Percentiles rank a stretch among this genome's conserved stretches.
Evolutionary conservation across 2,888 invertebrate species (phyloP).

Genomic region (Drosophila dives): DNA sequence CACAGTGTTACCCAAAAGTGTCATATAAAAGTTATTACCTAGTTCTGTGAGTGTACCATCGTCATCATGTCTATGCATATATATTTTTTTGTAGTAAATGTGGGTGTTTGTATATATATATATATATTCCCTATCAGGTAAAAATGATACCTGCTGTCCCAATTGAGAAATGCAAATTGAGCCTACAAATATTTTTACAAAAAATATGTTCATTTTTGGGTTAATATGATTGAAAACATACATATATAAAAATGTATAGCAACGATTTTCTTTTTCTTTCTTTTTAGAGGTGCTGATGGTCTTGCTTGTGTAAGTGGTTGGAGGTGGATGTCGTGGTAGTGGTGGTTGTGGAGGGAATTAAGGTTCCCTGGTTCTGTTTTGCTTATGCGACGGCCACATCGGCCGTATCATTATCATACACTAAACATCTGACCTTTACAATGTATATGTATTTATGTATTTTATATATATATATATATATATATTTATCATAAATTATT

Average conservation of each 20-base stretch:
- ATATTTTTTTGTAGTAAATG: neutral
- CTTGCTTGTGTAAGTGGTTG: conserved; percentile 19
- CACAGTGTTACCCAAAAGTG: conserved; percentile 67
- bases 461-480: neutral
- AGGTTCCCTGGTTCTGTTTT: conserved; percentile 49
- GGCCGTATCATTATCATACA: conserved; percentile 14
- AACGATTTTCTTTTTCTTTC: neutral
- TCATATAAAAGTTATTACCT: conserved; percentile 70
- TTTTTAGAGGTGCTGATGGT: conserved; percentile 35
- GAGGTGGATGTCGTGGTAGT: neutral
- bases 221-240: conserved; percentile 27
- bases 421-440: conserved; percentile 43
- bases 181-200: conserved; percentile 54
- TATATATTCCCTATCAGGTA: neutral
- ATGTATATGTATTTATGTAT: neutral
- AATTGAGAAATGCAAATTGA: conserved; percentile 37
- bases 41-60: conserved; percentile 14
- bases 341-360: conserved; percentile 43
- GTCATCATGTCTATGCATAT: conserved; percentile 12
- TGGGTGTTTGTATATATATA: conserved; percentile 6
- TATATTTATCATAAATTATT: conserved; percentile 43
- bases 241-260: conserved; percentile 21
- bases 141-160: conserved; percentile 38
- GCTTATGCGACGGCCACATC: neutral
- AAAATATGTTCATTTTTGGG: conserved; percentile 49